phyloP scores from a whole-genome alignment of 2,888 invertebrate genomes.

The Parnassius mnemosyne region DNA sequence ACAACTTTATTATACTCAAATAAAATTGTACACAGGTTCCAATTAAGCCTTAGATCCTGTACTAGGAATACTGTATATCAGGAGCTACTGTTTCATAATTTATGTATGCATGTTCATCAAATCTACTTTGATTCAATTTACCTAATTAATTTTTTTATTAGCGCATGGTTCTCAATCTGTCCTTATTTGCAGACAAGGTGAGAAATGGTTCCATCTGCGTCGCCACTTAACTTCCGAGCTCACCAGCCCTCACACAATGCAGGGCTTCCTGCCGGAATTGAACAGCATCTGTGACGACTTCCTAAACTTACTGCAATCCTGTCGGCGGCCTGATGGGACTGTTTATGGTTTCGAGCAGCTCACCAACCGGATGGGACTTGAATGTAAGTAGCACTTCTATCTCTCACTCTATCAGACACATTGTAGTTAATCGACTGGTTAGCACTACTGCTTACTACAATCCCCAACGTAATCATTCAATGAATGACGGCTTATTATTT shows the following conservation, averaged over 20 bases:
- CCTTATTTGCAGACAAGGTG: slow-evolving; percentile 83
- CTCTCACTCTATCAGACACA: neutral
- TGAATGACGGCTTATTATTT: too few species aligned
- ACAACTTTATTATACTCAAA: too few species aligned
- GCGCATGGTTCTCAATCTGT: neutral
- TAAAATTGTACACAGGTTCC: too few species aligned
- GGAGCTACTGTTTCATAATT: too few species aligned
- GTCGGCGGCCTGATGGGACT: slow-evolving; percentile 71
- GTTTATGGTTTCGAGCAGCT: slow-evolving; percentile 85
- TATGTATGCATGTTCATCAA: too few species aligned
- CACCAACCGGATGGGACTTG: slow-evolving; percentile 89
- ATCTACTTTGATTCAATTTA: too few species aligned
- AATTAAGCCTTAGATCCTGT: too few species aligned
- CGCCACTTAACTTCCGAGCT: slow-evolving; percentile 86
- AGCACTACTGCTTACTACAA: too few species aligned
- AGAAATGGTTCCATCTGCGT: slow-evolving; percentile 88
- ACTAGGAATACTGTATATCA: too few species aligned
- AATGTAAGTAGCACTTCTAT: slow-evolving; percentile 77
- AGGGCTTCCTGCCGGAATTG: slow-evolving; percentile 86
- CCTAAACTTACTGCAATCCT: slow-evolving; percentile 82
- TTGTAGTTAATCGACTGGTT: too few species aligned
- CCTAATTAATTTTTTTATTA: too few species aligned
- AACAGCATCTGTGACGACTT: slow-evolving; percentile 90
- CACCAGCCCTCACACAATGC: slow-evolving; percentile 87
- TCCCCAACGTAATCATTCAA: too few species aligned